Base-by-base conservation (phyloP, 37 sponge, comb jelly and placozoan genomes). In the Chondrosia reniformis region DNA sequence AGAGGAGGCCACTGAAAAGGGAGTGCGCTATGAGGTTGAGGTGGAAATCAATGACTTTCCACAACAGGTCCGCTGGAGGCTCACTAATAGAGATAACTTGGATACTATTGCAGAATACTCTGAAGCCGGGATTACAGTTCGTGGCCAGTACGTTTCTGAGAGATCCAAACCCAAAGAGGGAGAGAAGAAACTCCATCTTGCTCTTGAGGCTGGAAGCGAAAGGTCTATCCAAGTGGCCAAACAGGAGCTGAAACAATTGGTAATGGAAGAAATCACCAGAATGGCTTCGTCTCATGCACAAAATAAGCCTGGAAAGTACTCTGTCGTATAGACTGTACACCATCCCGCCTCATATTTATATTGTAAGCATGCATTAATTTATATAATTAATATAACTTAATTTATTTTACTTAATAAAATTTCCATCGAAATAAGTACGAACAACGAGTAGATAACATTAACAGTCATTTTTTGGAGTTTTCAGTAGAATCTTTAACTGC, bases 31-130 rank as follows among this genome's bases (percentile, higher is more conserved):
- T n/a, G 83, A 83, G 52, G 99, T 95, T 25, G 96, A 94, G 66
- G 81, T 98, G 10, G 95, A 92, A 74, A 98, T 98, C 40, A 98
- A 98, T 66, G 92, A 89, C 37, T 89, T 98, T 75, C 99, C 99
- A 6, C 99, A 98, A 65, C 93, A 92, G 79, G 95, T 91, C 22
- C 79, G 99, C 34, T 98, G 87, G 56, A 74, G 84, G 12, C 79
- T 93, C 72, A 91, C 94, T 0, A 87, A 86, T 19, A 73, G 92
- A 39, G 98, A 97, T 71, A 86, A 89, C 30, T 80, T 93, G 44
- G 98, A 94, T 49, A 79, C 88, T 33, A 87, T 97, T 58, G 87
- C 89, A 22, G 98, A 97, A 59, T 89, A 84, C 46, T 84, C 92
- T 25, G 99, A 98, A 44, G 76, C 88, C 22, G 91, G 86, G 4